These are phyloP conservation scores for Pyxicephalus adspersus DNA, from an alignment of 2,113 vertebrate species.

Conservation along the genomic window DNA sequence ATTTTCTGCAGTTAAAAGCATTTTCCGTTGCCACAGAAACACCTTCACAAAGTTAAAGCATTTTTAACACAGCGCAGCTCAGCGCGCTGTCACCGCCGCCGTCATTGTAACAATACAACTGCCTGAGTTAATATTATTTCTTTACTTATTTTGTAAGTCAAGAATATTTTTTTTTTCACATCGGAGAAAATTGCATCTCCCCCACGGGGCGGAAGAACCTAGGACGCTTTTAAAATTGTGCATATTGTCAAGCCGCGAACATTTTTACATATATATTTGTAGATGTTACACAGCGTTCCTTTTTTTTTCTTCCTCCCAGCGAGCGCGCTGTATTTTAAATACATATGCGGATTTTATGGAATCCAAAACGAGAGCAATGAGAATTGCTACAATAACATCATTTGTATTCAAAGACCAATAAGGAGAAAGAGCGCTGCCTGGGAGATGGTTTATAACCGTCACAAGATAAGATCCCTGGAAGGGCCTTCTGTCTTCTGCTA, in stretches of 20 bases:
- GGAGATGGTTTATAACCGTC: constrained; percentile 2
- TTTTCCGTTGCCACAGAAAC: neutral
- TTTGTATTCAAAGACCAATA: constrained; percentile 2
- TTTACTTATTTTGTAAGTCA: neutral
- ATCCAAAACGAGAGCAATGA: constrained; percentile 2
- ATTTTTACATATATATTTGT: neutral
- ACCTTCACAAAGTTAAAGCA: too few species aligned
- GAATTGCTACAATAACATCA: neutral
- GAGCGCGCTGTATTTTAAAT: neutral
- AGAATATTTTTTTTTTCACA: neutral
- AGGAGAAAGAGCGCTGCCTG: neutral
- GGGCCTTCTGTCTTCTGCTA: constrained; percentile 34
- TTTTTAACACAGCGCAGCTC: neutral
- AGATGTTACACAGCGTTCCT: neutral
- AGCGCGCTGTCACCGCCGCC: neutral
- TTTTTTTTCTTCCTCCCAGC: neutral
- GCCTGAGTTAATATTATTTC: neutral
- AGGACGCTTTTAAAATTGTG: neutral
- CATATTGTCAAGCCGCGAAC: neutral
- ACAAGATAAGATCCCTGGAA: neutral
- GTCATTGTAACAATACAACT: neutral
- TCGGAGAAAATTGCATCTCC: neutral
- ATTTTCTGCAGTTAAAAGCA: neutral
- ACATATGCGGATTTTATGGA: neutral
- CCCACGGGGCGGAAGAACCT: neutral